phyloP scores from a whole-genome alignment of 2,113 vertebrate species.

The Tapirus terrestris region DNA sequence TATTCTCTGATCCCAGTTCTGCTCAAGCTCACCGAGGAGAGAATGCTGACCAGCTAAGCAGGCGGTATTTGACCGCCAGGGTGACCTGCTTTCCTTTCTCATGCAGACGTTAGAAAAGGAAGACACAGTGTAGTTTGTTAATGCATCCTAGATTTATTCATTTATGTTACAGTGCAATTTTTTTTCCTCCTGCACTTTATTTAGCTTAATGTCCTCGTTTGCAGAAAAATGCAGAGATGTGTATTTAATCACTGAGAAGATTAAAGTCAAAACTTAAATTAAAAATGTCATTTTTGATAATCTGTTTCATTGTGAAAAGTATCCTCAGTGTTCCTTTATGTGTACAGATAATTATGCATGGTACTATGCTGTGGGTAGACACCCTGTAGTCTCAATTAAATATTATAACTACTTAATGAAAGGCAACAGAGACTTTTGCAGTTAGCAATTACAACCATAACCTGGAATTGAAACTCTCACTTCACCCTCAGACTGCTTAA shows the following conservation, averaged over 20 bases:
- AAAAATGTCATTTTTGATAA: conserved; percentile 76
- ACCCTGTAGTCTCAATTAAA: conserved; percentile 61
- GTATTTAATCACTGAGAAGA: conserved; percentile 77
- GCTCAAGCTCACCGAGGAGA: conserved; percentile 56
- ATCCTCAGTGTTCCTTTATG: conserved; percentile 44
- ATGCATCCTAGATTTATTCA: conserved; percentile 61
- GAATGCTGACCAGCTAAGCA: not conserved
- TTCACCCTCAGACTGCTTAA: conserved; percentile 54
- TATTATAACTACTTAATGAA: conserved; percentile 70
- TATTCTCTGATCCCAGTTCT: conserved; percentile 52
- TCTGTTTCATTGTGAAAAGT: conserved; percentile 53
- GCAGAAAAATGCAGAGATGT: conserved; percentile 73
- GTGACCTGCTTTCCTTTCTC: conserved; percentile 62
- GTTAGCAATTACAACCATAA: conserved; percentile 61
- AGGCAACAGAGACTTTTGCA: conserved; percentile 67
- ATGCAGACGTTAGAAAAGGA: conserved; percentile 66
- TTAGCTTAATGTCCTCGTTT: conserved; percentile 79
- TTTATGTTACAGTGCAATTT: conserved; percentile 57
- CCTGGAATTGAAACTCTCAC: conserved; percentile 55
- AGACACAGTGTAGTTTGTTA: conserved; percentile 56
- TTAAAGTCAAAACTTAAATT: conserved; percentile 80
- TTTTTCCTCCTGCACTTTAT: conserved; percentile 68
- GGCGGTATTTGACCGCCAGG: not conserved
- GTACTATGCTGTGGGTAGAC: not conserved
- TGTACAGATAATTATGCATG: conserved; percentile 52